phyloP scores from a whole-genome alignment of 1,140 invertebrate species.

The Drosophila asahinai region DNA sequence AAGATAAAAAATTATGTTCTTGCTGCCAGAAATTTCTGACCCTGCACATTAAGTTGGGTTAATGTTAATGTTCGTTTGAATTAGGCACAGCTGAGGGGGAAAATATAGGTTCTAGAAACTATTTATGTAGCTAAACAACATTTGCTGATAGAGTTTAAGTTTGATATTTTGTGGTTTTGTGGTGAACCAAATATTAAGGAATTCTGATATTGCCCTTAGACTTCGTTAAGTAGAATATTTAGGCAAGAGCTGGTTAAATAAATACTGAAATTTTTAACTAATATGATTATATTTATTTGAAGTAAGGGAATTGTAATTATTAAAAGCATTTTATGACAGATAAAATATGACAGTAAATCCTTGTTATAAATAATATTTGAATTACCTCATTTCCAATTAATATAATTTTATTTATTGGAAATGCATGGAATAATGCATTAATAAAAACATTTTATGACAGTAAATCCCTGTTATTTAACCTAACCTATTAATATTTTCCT shows the following conservation, averaged over 20 bases:
- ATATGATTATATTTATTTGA: too few species aligned
- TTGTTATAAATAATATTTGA: too few species aligned
- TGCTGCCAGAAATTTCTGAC: conserved; percentile 25
- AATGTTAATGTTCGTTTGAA: conserved; percentile 18
- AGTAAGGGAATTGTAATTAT: too few species aligned
- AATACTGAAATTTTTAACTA: not conserved
- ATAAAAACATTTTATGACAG: too few species aligned
- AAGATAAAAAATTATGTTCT: conserved; percentile 24
- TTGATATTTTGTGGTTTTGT: not conserved
- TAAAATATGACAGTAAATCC: too few species aligned
- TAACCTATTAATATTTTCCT: not conserved
- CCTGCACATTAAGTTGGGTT: conserved; percentile 35
- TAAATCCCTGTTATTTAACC: not conserved
- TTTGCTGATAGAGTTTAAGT: too few species aligned
- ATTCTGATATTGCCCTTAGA: too few species aligned
- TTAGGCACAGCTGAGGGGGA: not conserved
- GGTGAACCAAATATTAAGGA: not conserved
- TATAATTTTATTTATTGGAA: too few species aligned
- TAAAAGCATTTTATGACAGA: too few species aligned
- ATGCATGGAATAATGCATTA: too few species aligned
- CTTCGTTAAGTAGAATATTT: too few species aligned
- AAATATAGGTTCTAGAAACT: not conserved
- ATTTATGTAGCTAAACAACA: not conserved
- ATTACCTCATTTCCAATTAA: not conserved
- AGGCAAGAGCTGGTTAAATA: too few species aligned